A percentile compares a stretch with the other conserved stretches of the same genome.
Evolutionary conservation across 1,140 invertebrate genomes (phyloP).

Genomic region (Danaus plexippus): DNA sequence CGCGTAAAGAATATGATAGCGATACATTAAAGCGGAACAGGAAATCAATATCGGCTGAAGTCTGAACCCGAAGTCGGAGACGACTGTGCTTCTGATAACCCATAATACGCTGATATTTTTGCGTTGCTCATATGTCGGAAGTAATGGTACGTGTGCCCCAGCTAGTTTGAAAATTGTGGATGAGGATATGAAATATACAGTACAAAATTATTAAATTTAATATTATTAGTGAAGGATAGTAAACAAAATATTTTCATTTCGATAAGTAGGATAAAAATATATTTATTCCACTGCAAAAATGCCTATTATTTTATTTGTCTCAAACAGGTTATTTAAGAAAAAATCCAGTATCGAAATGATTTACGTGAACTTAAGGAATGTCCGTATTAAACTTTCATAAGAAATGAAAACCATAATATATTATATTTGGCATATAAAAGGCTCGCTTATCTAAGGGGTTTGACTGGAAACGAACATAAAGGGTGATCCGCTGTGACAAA

Average conservation of each 20-base stretch:
- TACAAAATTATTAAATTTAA: too few relatives aligned
- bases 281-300: too few relatives aligned
- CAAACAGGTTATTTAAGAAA: too few relatives aligned
- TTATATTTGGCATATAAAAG: slow-evolving; percentile 73
- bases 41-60: slow-evolving; percentile 46
- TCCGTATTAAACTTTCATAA: slow-evolving; percentile 43
- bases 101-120: slow-evolving; percentile 71
- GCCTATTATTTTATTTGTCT: too few relatives aligned
- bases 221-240: too few relatives aligned
- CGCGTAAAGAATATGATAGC: slow-evolving; percentile 59
- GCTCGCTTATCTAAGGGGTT: slow-evolving; percentile 72
- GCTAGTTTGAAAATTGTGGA: slow-evolving; percentile 32
- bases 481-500: slow-evolving; percentile 72
- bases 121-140: slow-evolving; percentile 70
- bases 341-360: too few relatives aligned
- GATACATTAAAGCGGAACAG: slow-evolving; percentile 62
- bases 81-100: slow-evolving; percentile 66
- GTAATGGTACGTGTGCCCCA: slow-evolving; percentile 58
- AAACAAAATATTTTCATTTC: too few relatives aligned
- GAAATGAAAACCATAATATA: slow-evolving; percentile 71
- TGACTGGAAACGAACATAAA: slow-evolving; percentile 72
- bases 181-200: background rate
- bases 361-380: slow-evolving; percentile 11
- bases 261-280: too few relatives aligned
- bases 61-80: slow-evolving; percentile 35